Evolutionary conservation across 1,140 invertebrate genomes (phyloP), one percentile per base, ranked within the genome.

Genomic region (Drosophila littoralis): DNA sequence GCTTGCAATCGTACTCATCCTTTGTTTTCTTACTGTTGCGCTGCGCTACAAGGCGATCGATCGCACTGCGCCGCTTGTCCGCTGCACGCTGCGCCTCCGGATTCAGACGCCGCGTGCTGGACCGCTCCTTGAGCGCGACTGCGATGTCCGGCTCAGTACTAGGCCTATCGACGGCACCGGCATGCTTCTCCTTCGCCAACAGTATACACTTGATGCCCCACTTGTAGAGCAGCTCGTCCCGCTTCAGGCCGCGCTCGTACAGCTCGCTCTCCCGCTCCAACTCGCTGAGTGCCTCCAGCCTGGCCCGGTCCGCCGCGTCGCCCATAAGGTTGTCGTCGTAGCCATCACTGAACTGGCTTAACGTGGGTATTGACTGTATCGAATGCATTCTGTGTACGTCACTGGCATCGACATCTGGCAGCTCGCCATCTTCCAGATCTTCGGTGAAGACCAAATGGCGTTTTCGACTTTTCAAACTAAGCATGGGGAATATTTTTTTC

Each of bases 261-360:
- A 68, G 9, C 32, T 99, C 98, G 80, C 98, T 97, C 93, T 99
- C 98, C 64, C 98, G 93, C 92, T 99, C 98, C 85, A 98, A 98
- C 91, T 99, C 98, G 0, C 97, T 98, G 95, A 99, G 97, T 81
- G 96, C 95, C 6, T 96, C 96, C 8, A 99, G 92, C 1, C 96
- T 93, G 5, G 95, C 95, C 81, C 97, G 95, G 93, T 99, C 98
- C 75, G 98, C 98, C 58, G 96, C 98, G 93, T 99, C 98, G 1
- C 98, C 97, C 95, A 99, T 98, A 0, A 99, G 93, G 85, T 99
- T 96, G 76, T 99, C 98, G 93, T 99, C 98, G 85, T 97, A 98
- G 79, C 93, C 93, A 90, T 94, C 94, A 75, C 93, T 92, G 64
- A 94, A 94, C 5, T 38, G 7, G 2, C 12, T n/a, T 9, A 40